phyloP scores from a whole-genome alignment of 2,113 vertebrate genomes.

The Chaetura pelagica region DNA sequence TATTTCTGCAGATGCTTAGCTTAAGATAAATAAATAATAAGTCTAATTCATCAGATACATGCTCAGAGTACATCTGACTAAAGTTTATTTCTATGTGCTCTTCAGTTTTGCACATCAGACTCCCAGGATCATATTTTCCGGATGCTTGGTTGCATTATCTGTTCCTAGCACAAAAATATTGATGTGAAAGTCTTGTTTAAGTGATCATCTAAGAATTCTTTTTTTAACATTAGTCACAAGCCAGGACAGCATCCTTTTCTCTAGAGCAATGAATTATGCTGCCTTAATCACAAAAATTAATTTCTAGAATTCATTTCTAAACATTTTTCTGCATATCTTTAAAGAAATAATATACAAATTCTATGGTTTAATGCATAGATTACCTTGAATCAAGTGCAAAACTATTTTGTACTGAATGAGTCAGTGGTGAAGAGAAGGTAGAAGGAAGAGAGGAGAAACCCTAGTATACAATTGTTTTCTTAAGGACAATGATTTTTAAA shows the following conservation, averaged over 20 bases:
- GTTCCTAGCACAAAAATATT: not conserved
- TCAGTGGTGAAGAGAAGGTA: not conserved
- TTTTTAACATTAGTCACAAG: not conserved
- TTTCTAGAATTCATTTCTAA: not conserved
- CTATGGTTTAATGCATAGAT: not conserved
- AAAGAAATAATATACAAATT: not conserved
- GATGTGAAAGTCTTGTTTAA: conserved; percentile 50
- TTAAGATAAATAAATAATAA: not conserved
- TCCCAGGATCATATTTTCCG: conserved; percentile 14
- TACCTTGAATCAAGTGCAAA: not conserved
- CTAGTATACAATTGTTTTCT: not conserved
- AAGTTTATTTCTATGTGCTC: not conserved
- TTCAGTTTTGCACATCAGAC: not conserved
- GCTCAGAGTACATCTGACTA: not conserved
- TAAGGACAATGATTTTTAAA: not conserved
- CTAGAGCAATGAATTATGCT: not conserved
- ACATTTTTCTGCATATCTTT: not conserved
- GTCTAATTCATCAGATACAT: not conserved
- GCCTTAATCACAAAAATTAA: not conserved
- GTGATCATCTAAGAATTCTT: not conserved
- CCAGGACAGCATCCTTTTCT: not conserved
- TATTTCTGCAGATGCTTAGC: not conserved
- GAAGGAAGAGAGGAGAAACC: not conserved
- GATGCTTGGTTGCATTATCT: conserved; percentile 25
- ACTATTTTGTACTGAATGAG: not conserved